Conservation (phyloP, 2,113 vertebrate species). For the Cavia porcellus region DNA sequence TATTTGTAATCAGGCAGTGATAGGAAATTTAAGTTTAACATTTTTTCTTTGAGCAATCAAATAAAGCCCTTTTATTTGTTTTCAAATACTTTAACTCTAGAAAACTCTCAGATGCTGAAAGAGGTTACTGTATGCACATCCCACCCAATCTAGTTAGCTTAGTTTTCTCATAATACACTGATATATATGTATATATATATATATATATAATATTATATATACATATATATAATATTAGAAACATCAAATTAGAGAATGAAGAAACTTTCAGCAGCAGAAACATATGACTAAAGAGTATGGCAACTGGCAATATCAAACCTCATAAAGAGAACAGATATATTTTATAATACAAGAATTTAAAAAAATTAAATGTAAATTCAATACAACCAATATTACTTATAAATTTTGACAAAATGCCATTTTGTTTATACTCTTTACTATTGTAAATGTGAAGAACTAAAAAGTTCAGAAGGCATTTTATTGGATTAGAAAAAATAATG, state of each 20-base stretch:
- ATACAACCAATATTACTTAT: slow-evolving; percentile 12
- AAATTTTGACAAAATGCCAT: slow-evolving; percentile 46
- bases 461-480: background rate
- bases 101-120: slow-evolving; percentile 23
- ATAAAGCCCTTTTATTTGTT: background rate
- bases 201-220: too few species aligned
- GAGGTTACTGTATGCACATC: background rate
- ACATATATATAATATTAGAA: background rate
- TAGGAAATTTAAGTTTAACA: slow-evolving; percentile 32
- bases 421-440: slow-evolving; percentile 16
- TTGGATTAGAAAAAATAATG: slow-evolving; percentile 17
- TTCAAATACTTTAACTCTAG: slow-evolving; percentile 26
- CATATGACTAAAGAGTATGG: background rate
- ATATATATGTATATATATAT: too few species aligned
- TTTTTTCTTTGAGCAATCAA: background rate
- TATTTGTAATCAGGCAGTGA: slow-evolving; percentile 16
- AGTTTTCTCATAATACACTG: background rate
- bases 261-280: background rate
- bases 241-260: slow-evolving; percentile 17
- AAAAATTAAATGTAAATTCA: slow-evolving; percentile 38
- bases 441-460: slow-evolving; percentile 16
- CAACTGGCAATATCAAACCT: slow-evolving; percentile 19
- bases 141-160: slow-evolving; percentile 12
- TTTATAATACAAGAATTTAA: slow-evolving; percentile 47
- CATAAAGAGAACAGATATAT: background rate